phyloP scores from a whole-genome alignment of 2,888 invertebrate genomes.

The Chalcosyrphus nemorum region DNA sequence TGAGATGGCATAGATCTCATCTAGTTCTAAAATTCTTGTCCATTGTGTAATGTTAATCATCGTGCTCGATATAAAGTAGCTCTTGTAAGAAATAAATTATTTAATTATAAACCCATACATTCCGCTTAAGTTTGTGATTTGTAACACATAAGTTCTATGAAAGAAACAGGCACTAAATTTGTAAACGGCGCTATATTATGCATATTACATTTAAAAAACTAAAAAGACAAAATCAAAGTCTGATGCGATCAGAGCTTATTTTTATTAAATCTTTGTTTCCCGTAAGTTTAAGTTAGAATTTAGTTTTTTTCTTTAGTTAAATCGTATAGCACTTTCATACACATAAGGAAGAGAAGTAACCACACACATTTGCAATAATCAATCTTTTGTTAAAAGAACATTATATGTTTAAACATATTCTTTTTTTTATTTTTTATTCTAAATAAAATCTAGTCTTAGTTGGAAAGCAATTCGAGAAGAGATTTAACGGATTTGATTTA shows the following conservation, averaged over 20 bases:
- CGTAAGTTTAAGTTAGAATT: conserved; percentile 16
- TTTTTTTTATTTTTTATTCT: conserved; percentile 46
- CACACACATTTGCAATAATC: conserved; percentile 48
- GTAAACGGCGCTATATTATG: conserved; percentile 19
- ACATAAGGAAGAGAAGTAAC: neutral
- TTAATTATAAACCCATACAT: conserved; percentile 36
- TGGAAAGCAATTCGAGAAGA: conserved; percentile 47
- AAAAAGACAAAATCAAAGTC: conserved; percentile 43
- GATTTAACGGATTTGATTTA: conserved; percentile 47
- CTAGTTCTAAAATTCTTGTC: conserved; percentile 56
- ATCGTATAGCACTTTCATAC: conserved; percentile 16
- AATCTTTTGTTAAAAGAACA: conserved; percentile 4
- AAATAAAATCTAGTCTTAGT: conserved; percentile 73
- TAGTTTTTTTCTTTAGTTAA: conserved; percentile 28
- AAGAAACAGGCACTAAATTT: conserved; percentile 1
- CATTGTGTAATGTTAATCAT: conserved; percentile 33
- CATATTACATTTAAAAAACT: conserved; percentile 4
- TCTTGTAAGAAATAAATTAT: conserved; percentile 36
- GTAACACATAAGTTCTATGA: conserved; percentile 22
- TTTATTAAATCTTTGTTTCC: conserved; percentile 20
- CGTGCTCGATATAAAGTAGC: neutral
- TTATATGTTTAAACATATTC: neutral
- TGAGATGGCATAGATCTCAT: conserved; percentile 67
- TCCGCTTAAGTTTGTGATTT: conserved; percentile 56
- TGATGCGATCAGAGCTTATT: conserved; percentile 58